Evolutionary conservation across 2,888 invertebrate species (phyloP).

Genomic region (Hybos culiciformis): DNA sequence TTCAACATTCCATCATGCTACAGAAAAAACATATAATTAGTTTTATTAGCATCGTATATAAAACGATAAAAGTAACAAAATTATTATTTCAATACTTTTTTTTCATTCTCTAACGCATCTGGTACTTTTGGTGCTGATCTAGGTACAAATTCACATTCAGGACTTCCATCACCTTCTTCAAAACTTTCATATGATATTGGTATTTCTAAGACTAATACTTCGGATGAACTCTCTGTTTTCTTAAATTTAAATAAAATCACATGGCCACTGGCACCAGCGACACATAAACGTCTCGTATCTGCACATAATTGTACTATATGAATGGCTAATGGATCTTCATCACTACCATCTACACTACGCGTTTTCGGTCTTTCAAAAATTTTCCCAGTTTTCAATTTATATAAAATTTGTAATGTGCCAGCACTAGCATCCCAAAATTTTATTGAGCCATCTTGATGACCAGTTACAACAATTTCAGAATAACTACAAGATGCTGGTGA

Average conservation of each 20-base stretch:
- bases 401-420: constrained; percentile 88
- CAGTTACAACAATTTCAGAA: constrained; percentile 96
- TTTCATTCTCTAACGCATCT: constrained; percentile 31
- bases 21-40: constrained; percentile 9
- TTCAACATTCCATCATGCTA: constrained; percentile 42
- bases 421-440: constrained; percentile 99
- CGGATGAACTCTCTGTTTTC: constrained; percentile 73
- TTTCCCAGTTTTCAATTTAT: constrained; percentile 95
- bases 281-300: constrained; percentile 75
- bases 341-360: constrained; percentile 46
- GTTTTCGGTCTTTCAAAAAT: constrained; percentile 43
- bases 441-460: constrained; percentile 95
- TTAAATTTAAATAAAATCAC: constrained; percentile 92
- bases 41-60: not conserved
- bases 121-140: constrained; percentile 37
- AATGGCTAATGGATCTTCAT: constrained; percentile 82
- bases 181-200: constrained; percentile 72
- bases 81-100: constrained; percentile 32
- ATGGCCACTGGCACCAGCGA: constrained; percentile 86
- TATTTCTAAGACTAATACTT: constrained; percentile 70
- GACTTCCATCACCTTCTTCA: constrained; percentile 66
- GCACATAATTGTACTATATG: constrained; percentile 84
- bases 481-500: constrained; percentile 91
- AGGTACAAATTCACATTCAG: constrained; percentile 63
- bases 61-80: not conserved